Base-by-base conservation (phyloP, 2,888 invertebrate species). In the Subacronicta megacephala region DNA sequence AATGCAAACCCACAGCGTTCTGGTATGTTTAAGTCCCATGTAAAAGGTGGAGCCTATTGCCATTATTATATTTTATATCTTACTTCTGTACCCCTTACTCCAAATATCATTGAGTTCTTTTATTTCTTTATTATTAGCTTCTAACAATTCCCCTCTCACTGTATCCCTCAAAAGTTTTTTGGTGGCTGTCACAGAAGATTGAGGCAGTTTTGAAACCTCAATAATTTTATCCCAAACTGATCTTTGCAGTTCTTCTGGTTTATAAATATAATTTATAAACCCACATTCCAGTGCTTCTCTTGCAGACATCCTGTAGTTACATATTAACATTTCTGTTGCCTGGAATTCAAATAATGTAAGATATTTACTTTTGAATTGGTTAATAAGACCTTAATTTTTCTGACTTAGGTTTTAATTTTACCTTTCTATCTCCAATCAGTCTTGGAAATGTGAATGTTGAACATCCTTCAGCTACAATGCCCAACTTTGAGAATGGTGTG, bases 401-500 rank as follows among this genome's bases (percentile, higher is more conserved):
- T 20, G 1, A 15, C 17, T 3, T 23, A 26, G 2, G 10, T 16
- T 12, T n/a, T 31, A 31, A 31, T 16, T 9, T 26, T 84, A 96
- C 97, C 94, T 97, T 98, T 57, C 96, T 96, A 49, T 95, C 95
- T 6, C 99, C 99, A 93, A 99, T 95, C 46, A 98, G 93, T 78
- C 94, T 94, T 0, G 99, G 98, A 85, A 99, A 98, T 50, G 96
- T 96, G 75, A 96, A 97, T 16, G 98, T 96, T 3, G 99, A 98
- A 82, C 98, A 98, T 7, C 97, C 99, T 94, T 99, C 99, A 13
- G 98, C 97, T 31, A 97, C 96, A 70, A 99, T 94, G 1, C 98
- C 99, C 53, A 99, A 88, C 70, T 95, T 95, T 15, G 97, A 95
- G 87, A 99, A 99, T 7, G 99, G 99, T 12, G 98, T 97, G 56